Base-by-base conservation (phyloP, 2,797 vertebrate species). In the Hypotaenidia okinawae region DNA sequence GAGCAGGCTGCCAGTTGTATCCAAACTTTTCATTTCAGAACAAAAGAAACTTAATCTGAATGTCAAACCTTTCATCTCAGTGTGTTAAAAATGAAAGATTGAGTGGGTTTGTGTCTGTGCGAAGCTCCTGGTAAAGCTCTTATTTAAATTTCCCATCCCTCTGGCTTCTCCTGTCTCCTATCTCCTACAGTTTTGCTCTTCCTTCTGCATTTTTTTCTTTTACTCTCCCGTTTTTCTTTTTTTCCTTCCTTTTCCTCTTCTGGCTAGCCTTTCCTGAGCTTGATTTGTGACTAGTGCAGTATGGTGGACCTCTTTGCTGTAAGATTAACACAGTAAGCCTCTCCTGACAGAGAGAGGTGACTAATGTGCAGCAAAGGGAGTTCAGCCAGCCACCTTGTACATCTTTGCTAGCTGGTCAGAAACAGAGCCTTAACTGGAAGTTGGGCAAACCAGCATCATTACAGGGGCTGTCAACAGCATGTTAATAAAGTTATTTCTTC, bases 401-500 rank as follows among this genome's bases (percentile, higher is more conserved):
- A 61, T 96, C 70, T 84, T 87, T 84, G 47, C 68, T 72, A 39
- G 73, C 81, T 85, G 78, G 86, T 79, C 91, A 96, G 83, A 97
- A 96, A 96, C 88, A 95, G 90, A 96, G 51, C 93, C 96, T 96
- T 97, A 94, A 96, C 92, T 87, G 95, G 96, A 96, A 96, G 90
- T 92, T 77, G 63, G 82, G 88, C 75, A 92, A 94, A 93, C 75
- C 41, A 0, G 37, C 93, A 68, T 92, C 80, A 66, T 87, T 82
- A 85, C 58, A 78, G 87, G 72, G 55, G 41, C 62, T 96, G 94
- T 96, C 94, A 94, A 81, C 96, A 89, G 86, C 73, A 43, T 21
- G 52, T 90, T 96, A 90, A 87, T 95, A 77, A 87, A 92, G 66
- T 85, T 95, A 90, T 92, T 95, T 87, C 91, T 96, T 95, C 96